phyloP scores from a whole-genome alignment of 2,797 vertebrate genomes.

The Eleutherodactylus coqui region DNA sequence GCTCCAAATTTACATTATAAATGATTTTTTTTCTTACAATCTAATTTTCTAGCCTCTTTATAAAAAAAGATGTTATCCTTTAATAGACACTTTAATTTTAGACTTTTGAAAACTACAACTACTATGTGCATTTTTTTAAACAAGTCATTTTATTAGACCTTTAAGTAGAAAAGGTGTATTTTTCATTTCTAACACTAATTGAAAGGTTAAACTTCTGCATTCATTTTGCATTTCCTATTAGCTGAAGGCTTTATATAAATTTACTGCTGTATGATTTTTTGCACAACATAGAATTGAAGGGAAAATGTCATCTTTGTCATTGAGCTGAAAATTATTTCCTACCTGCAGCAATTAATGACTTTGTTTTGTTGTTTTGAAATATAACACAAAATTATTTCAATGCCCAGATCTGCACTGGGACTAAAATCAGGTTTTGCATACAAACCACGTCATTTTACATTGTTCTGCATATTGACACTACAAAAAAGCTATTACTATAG shows the following conservation, averaged over 20 bases:
- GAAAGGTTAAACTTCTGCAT: background rate
- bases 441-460: background rate
- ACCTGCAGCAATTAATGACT: background rate
- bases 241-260: background rate
- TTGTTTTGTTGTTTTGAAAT: background rate
- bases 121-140: background rate
- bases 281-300: background rate
- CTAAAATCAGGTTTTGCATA: background rate
- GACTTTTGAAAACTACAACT: background rate
- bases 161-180: background rate
- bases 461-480: background rate
- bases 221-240: slow-evolving; percentile 9
- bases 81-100: no score
- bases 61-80: no score
- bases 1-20: no score
- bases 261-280: background rate
- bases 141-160: background rate
- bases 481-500: background rate
- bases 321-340: background rate
- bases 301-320: background rate
- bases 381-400: background rate
- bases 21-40: no score
- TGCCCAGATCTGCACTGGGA: background rate
- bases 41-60: no score
- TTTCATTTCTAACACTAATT: background rate